Percentiles rank a stretch among this genome's conserved stretches.
Evolutionary conservation across 2,113 vertebrate genomes (phyloP).

Genomic region (Syrrhaptes paradoxus): DNA sequence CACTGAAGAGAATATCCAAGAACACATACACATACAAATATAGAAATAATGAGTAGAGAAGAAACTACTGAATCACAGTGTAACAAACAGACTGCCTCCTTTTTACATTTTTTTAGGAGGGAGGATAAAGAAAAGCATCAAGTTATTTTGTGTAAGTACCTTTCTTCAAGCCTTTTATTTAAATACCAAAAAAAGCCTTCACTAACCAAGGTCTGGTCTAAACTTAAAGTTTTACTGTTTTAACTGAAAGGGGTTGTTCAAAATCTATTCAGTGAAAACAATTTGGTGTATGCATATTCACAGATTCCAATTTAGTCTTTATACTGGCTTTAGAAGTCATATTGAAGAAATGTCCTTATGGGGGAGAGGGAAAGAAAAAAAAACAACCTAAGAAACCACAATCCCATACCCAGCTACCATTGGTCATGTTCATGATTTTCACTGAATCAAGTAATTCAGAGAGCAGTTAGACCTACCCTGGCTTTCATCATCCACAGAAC

Average conservation of each 20-base stretch:
- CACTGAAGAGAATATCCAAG: not conserved
- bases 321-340: not conserved
- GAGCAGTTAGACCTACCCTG: not conserved
- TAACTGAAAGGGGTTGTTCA: not conserved
- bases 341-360: not conserved
- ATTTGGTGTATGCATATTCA: not conserved
- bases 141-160: not conserved
- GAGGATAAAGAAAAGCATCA: not conserved
- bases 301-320: not conserved
- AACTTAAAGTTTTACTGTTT: not conserved
- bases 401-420: not conserved
- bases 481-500: not conserved
- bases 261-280: not conserved
- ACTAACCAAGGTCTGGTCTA: not conserved
- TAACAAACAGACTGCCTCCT: not conserved
- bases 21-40: not conserved
- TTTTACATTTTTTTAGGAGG: not conserved
- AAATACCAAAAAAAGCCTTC: not conserved
- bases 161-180: not conserved
- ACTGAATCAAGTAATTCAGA: not conserved
- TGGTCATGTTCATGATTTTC: not conserved
- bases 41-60: not conserved
- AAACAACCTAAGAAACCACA: not conserved
- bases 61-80: not conserved
- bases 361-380: fast-evolving